Percentiles rank a stretch among this genome's conserved stretches.
Evolutionary conservation across 2,113 vertebrate species (phyloP).

Genomic region (Corvus hawaiiensis): DNA sequence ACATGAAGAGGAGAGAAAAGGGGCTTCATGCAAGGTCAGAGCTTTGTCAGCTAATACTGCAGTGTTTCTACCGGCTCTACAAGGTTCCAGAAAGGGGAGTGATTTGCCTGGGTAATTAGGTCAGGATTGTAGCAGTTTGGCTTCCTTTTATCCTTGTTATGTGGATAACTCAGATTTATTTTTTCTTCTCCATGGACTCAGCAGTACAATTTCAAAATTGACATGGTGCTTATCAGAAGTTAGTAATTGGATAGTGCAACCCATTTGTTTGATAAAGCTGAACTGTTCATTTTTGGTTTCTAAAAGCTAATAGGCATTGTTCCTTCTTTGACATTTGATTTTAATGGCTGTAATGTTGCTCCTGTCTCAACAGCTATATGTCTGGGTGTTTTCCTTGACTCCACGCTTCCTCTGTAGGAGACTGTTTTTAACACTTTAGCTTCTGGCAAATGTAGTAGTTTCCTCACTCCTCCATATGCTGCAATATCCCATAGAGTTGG

Average conservation of each 20-base stretch:
- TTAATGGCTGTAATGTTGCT: slow-evolving; percentile 67
- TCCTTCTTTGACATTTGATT: slow-evolving; percentile 66
- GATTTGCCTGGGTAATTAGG: slow-evolving; percentile 52
- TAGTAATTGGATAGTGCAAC: slow-evolving; percentile 55
- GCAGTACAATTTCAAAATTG: slow-evolving; percentile 54
- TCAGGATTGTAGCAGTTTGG: slow-evolving; percentile 17
- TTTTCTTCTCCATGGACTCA: slow-evolving; percentile 16
- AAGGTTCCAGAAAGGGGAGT: background rate
- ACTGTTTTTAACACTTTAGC: slow-evolving; percentile 49
- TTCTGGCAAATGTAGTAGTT: background rate
- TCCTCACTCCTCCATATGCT: background rate
- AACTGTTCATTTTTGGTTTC: slow-evolving; percentile 51
- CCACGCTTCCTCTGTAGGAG: background rate
- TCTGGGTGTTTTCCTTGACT: slow-evolving; percentile 46
- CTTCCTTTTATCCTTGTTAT: slow-evolving; percentile 50
- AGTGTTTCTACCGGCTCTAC: background rate
- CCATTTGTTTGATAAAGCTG: slow-evolving; percentile 66
- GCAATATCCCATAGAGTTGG: background rate
- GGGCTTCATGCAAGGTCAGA: background rate
- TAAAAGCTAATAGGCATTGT: slow-evolving; percentile 63
- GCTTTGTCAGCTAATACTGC: background rate
- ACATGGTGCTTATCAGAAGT: slow-evolving; percentile 58
- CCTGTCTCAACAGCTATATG: slow-evolving; percentile 50
- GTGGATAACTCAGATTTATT: slow-evolving; percentile 23
- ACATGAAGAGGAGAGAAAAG: background rate